phyloP scores from a whole-genome alignment of 2,888 invertebrate species.

The Tenthredo notha region DNA sequence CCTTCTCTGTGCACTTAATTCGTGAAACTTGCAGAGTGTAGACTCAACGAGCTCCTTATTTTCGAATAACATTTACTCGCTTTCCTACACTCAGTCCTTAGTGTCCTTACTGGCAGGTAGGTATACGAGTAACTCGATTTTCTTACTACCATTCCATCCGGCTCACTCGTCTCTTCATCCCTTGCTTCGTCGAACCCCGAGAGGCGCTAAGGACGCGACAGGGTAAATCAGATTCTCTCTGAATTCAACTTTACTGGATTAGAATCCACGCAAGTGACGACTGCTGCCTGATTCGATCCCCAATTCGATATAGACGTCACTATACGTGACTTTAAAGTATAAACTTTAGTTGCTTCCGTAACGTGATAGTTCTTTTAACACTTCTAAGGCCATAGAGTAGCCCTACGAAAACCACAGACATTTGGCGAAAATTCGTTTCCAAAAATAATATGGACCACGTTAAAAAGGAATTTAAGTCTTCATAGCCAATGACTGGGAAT shows the following conservation, averaged over 20 bases:
- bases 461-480: not conserved
- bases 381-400: not conserved
- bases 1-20: not conserved
- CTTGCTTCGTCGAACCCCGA: not conserved
- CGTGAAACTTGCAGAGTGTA: not conserved
- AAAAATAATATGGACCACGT: not conserved
- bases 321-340: slow-evolving; percentile 4
- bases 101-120: not conserved
- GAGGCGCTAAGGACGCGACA: slow-evolving; percentile 17
- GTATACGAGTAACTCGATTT: slow-evolving; percentile 32
- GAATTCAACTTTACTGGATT: slow-evolving; percentile 32
- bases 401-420: not conserved
- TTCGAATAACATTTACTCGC: slow-evolving; percentile 44
- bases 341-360: slow-evolving; percentile 19
- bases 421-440: not conserved
- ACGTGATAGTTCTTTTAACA: not conserved
- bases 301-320: slow-evolving; percentile 10
- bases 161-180: slow-evolving; percentile 10
- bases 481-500: not conserved
- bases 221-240: slow-evolving; percentile 32
- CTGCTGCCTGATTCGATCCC: slow-evolving; percentile 3
- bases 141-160: not conserved
- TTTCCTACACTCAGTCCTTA: not conserved
- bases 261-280: slow-evolving; percentile 44
- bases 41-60: not conserved